Base-by-base conservation (phyloP, 2,888 invertebrate genomes). In the Monoplex corrugatus region DNA sequence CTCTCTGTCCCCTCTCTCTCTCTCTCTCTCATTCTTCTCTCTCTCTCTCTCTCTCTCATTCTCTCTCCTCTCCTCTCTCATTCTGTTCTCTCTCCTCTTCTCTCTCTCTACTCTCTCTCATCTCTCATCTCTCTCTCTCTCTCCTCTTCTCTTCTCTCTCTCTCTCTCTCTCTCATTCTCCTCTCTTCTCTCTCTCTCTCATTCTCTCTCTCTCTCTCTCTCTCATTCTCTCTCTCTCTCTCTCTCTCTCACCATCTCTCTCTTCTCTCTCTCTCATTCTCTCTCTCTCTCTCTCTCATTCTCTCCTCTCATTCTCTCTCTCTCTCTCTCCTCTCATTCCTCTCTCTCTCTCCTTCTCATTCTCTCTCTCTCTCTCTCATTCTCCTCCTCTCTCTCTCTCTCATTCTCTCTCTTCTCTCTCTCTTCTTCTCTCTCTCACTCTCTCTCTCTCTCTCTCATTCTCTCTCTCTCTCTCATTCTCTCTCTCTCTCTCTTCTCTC, bases 151-250 rank as follows among this genome's bases (percentile, higher is more conserved):
- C 50, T 23, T 63, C 63, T 63, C 63, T 63, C 63, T 63, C 63
- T 63, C 63, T 63, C 63, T 63, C 63, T 63, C 63, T 63, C 63
- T 63, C 63, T 63, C 63, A n/a, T n/a, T 63, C 63, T 63, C 63
- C n/a, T n/a, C n/a, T n/a, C n/a, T n/a, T 63, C 28, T 63, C 63
- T 63, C 63, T 63, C 63, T 68, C 28, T 68, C 63, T 68, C 28
- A 28, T n/a, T 68, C 28, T 68, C 63, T 68, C 2, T 68, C 2
- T 23, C 8, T 23, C 8, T 63, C 3, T 28, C 63, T 68, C 28
- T 3, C 2, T 28, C 63, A 0, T 28, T n/a, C n/a, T 68, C n/a
- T 28, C n/a, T 16, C 2, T 28, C 1, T n/a, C 8, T 1, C 28
- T 68, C 23, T 28, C n/a, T 28, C n/a, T 28, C 28, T 6, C 28